Base-by-base conservation (phyloP, 2,113 vertebrate species). In the Trinectes maculatus region DNA sequence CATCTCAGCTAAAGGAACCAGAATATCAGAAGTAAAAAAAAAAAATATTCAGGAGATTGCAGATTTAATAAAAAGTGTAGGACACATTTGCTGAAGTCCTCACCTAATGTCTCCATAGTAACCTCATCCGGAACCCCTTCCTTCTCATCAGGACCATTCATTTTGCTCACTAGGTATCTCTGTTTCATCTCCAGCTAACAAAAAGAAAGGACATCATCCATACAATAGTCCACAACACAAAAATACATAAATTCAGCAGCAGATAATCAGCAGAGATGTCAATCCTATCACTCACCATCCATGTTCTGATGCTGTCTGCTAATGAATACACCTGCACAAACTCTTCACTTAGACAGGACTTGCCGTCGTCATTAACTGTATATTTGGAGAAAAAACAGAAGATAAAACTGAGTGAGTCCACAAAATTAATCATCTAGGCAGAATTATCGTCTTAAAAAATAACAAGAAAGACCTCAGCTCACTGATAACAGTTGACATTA, bases 121-220 rank as follows among this genome's bases (percentile, higher is more conserved):
- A 92, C 89, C 70, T 98, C 96, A 18, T 86, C 81, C 0, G 82
- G 71, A 63, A 88, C 91, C 0, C 92, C 94, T 31, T 93, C 94
- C 11, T 85, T 83, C 33, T 94, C 94, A 1, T 74, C 93, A 0
- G 89, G 86, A 40, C 91, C 79, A 34, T 90, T 93, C 72, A 91
- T 87, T 77, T 92, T 91, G 57, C 89, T 83, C 82, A 95, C 89
- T 8, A 96, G 81, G 65, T 93, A 96, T 78, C 95, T 95, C 86
- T 99, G 98, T 72, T 98, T 99, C 96, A 98, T 96, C 91, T 98
- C 98, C 92, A 99, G 79, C 98, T 99, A 90, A 0, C 80, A 80
- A 81, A 15, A 26, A 51, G 25, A 37, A 42, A 67, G 24, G 1
- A 33, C 8, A 21, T 1, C 9, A 42, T 9, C 5, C 60, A 15